These are phyloP conservation scores for Centropus bengalensis DNA, from an alignment of 2,113 vertebrate genomes.

Conservation along the genomic window DNA sequence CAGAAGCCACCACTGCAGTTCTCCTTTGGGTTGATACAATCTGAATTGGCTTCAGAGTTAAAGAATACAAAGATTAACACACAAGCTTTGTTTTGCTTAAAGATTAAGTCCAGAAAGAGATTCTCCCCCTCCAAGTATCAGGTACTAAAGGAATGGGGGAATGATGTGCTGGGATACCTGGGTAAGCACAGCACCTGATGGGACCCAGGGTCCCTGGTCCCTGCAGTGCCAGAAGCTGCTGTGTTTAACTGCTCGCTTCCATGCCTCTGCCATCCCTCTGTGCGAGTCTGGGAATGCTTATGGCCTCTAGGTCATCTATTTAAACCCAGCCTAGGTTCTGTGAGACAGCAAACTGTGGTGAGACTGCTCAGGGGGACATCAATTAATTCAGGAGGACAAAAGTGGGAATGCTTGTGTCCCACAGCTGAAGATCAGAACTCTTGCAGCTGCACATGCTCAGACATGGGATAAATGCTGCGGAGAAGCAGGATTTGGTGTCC, in stretches of 20 bases:
- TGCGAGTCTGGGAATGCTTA: accelerated
- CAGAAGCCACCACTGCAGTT: neutral
- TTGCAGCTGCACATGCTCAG: neutral
- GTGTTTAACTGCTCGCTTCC: neutral
- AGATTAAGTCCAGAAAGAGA: neutral
- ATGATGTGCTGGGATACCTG: neutral
- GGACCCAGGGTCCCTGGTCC: no score
- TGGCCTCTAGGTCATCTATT: neutral
- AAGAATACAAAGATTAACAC: neutral
- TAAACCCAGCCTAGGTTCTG: neutral
- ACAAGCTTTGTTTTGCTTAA: neutral
- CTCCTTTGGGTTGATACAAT: neutral
- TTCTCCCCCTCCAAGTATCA: neutral
- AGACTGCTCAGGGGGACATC: neutral
- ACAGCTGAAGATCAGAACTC: neutral
- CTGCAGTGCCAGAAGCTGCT: neutral
- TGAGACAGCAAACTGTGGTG: neutral
- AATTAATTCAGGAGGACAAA: no score
- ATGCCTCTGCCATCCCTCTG: neutral
- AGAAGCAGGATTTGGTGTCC: neutral
- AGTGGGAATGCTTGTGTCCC: neutral
- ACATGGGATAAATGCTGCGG: neutral
- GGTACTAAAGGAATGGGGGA: accelerated
- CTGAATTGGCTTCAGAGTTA: neutral
- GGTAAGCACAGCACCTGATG: neutral